Conservation (phyloP, 1,140 invertebrate genomes). For the Goniozus legneri region DNA sequence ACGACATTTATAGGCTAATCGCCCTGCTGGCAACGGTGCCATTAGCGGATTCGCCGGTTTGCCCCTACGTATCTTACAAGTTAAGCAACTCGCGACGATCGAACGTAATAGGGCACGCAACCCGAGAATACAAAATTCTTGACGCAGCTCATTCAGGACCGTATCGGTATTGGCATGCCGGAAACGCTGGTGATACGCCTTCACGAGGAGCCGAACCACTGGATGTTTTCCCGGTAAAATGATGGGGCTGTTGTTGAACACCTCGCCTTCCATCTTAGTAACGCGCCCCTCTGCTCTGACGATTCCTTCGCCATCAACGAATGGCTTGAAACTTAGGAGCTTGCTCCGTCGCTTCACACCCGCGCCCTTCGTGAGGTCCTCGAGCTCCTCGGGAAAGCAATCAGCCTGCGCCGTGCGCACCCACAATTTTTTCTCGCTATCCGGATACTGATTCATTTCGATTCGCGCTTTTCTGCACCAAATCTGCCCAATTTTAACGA, state of each 20-base stretch:
- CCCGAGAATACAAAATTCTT: constrained; percentile 16
- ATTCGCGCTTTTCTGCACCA: neutral
- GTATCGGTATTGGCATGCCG: constrained; percentile 17
- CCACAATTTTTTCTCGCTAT: neutral
- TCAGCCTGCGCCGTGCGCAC: constrained; percentile 6
- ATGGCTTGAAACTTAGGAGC: neutral
- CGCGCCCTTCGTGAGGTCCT: neutral
- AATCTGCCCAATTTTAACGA: neutral
- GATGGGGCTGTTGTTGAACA: constrained; percentile 1
- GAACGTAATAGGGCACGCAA: constrained; percentile 5
- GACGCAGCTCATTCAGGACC: constrained; percentile 13
- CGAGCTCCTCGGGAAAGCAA: neutral
- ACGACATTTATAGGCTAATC: constrained; percentile 11
- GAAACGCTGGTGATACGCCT: constrained; percentile 8
- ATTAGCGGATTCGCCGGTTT: constrained; percentile 23
- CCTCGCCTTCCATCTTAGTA: neutral
- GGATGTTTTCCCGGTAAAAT: constrained; percentile 14
- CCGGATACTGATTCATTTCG: neutral
- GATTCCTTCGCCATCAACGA: constrained; percentile 8
- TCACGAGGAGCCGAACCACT: constrained; percentile 18
- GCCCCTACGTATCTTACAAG: constrained; percentile 20
- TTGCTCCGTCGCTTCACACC: neutral
- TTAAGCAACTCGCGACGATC: constrained; percentile 15
- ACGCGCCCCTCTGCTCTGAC: constrained; percentile 8
- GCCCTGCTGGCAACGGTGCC: constrained; percentile 27